Evolutionary conservation across 2,888 invertebrate genomes (phyloP), one percentile per base, ranked within the genome.

Genomic region (Drosophila peninsularis): DNA sequence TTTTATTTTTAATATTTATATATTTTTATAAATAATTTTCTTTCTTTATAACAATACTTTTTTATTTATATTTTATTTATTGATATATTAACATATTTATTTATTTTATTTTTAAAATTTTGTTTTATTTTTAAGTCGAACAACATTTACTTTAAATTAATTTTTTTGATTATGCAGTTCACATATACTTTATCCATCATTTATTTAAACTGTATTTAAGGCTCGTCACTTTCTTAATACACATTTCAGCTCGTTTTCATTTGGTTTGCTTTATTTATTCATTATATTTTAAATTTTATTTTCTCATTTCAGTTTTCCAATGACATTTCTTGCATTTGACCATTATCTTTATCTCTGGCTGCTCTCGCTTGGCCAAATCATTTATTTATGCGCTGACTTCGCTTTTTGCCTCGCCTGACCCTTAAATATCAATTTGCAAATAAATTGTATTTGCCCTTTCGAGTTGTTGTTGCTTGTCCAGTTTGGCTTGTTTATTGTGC

Each of bases 361-460:
- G 36, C 30, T 32, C 19, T 61, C 53, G 61, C 36, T 55, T 41
- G 13, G 44, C 11, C 42, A 36, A 36, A 45, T 63, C 63, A 54
- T 54, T 63, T 63, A 63, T 63, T 57, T 45, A 56, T 54, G 36
- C 50, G 34, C 39, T 61, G 61, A 54, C 27, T 57, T 54, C 30
- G 66, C 45, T 24, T 62, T 61, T 57, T 50, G 53, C 61, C 61
- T 76, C 49, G 42, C 44, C 62, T 81, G 89, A 86, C 89, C 85
- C 89, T 83, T 87, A 78, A 86, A 87, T 86, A 88, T 84, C 82
- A 87, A 88, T 87, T 86, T 88, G 87, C 82, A 86, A 88, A 89
- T 87, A 88, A 86, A 86, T 86, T 82, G 84, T 78, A 69, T 82
- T 78, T 75, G 73, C 61, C 67, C 75, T 75, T 83, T 79, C 53